phyloP scores from a whole-genome alignment of 2,888 invertebrate species.

The Drosophila pullipes region DNA sequence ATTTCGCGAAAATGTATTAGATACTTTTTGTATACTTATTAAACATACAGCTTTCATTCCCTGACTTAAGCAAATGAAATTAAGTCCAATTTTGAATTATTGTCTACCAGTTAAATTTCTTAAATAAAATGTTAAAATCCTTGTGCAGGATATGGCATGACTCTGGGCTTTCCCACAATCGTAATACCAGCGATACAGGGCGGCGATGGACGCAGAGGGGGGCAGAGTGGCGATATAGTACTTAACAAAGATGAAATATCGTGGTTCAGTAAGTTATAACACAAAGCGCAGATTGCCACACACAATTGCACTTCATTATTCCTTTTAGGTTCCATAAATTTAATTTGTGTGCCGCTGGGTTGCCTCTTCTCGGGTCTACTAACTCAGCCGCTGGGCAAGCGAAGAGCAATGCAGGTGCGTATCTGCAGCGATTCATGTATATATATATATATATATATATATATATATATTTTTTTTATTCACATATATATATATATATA shows the following conservation, averaged over 20 bases:
- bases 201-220: constrained; percentile 83
- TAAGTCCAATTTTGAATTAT: neutral
- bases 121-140: neutral
- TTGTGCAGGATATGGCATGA: constrained; percentile 90
- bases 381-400: constrained; percentile 90
- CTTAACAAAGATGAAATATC: constrained; percentile 89
- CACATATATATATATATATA: too few relatives aligned
- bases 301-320: neutral
- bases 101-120: neutral
- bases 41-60: constrained; percentile 32
- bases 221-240: constrained; percentile 84
- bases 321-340: constrained; percentile 90
- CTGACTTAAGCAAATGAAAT: neutral
- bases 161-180: constrained; percentile 92
- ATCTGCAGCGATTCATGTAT: too few relatives aligned
- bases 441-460: neutral
- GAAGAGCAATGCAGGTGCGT: constrained; percentile 89
- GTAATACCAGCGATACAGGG: constrained; percentile 91
- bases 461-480: too few relatives aligned
- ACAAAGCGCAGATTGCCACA: neutral
- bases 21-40: neutral
- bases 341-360: constrained; percentile 92
- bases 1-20: too few relatives aligned
- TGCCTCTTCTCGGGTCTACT: constrained; percentile 91
- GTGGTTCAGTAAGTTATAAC: constrained; percentile 89